Evolutionary conservation across 2,888 invertebrate species (phyloP).

Genomic region (Xestia sexstrigata): DNA sequence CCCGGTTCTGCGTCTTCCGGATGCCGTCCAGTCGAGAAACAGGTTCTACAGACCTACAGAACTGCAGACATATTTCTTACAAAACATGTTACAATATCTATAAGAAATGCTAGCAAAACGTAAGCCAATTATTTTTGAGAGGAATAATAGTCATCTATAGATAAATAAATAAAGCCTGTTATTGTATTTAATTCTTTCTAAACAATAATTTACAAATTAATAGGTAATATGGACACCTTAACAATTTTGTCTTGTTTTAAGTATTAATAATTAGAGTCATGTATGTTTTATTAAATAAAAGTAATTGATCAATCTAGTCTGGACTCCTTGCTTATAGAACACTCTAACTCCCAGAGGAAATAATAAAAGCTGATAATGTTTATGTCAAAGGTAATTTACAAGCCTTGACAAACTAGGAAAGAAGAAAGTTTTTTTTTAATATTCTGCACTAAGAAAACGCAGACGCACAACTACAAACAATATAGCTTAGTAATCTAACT

Average conservation of each 20-base stretch:
- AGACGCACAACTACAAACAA: not conserved
- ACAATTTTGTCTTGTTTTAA: too few relatives aligned
- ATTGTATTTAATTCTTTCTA: not conserved
- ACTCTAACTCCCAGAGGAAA: not conserved
- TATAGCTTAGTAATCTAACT: not conserved
- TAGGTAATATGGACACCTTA: not conserved
- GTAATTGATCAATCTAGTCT: not conserved
- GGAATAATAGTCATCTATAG: too few relatives aligned
- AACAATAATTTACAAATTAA: not conserved
- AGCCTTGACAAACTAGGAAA: not conserved
- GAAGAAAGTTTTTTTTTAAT: not conserved
- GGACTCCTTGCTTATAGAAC: not conserved
- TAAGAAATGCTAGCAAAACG: not conserved
- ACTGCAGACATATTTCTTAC: slow-evolving; percentile 10
- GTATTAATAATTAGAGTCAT: not conserved
- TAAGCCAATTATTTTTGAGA: not conserved
- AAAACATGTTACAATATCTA: slow-evolving; percentile 9
- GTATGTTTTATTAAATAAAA: not conserved
- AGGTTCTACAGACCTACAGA: slow-evolving; percentile 21
- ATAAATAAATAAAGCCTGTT: not conserved
- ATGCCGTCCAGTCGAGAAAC: slow-evolving; percentile 34
- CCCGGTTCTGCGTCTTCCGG: slow-evolving; percentile 39
- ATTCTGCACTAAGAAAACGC: not conserved
- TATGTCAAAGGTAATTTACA: not conserved
- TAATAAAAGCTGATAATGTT: not conserved